Evolutionary conservation across 2,888 invertebrate species (phyloP), one percentile per base, ranked within the genome.

Genomic region (Mongoloraphidia duomilia): DNA sequence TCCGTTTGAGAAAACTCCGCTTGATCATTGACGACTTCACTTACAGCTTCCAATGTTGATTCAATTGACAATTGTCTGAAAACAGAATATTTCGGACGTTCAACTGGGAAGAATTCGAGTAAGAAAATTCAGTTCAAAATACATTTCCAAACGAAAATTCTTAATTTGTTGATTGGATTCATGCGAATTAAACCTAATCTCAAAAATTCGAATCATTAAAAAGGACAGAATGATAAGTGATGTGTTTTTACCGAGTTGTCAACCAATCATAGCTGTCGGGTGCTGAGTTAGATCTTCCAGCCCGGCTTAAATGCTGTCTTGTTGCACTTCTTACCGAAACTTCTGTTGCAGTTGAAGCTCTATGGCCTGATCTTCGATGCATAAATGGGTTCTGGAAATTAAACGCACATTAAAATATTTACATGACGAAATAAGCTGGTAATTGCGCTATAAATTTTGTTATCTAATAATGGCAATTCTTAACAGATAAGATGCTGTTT

Each of bases 221-320:
- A 17, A 17, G 4, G 26, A 26, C 26, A 6, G 6, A 6, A 5
- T 26, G 26, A 26, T 6, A 26, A 26, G 6, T 26, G 26, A 26
- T 26, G 26, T 26, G 3, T 38, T 41, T 37, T 45, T 49, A 53
- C 53, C 51, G 46, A n/a, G 61, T 62, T 33, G 59, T 56, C 6
- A 58, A 53, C 63, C 65, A 66, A 46, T 59, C 60, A 55, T 80
- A 83, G 13, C 80, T 77, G 40, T 79, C 82, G 0, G 87, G 86
- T 10, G 86, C 86, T 9, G 86, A 87, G 63, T 84, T 80, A 12
- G 85, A 84, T 44, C 85, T 72, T 3, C 82, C 83, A 37, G 78
- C 62, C 49, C 61, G 56, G 6, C 65, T 64, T 12, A 67, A 62
- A 62, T 58, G 70, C 58, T 58, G 65, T 34, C 68, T 67, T 1